Evolutionary conservation across 2,888 invertebrate species (phyloP).

Genomic region (Phalera bucephala): DNA sequence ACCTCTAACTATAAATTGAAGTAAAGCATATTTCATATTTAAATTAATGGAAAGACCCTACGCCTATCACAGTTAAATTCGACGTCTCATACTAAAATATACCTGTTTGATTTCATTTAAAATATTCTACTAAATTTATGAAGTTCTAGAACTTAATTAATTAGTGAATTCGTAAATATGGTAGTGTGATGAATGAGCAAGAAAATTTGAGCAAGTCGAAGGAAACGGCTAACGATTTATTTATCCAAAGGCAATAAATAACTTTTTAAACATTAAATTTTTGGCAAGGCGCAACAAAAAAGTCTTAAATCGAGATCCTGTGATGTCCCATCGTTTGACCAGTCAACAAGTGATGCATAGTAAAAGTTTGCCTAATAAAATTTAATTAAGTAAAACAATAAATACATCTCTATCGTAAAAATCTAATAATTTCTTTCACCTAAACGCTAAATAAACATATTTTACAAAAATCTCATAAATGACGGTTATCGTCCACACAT

Average conservation of each 20-base stretch:
- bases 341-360: conserved; percentile 62
- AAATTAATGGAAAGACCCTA: conserved; percentile 28
- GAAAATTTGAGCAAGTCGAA: conserved; percentile 44
- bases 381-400: conserved; percentile 43
- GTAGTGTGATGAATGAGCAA: conserved; percentile 47
- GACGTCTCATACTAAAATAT: conserved; percentile 32
- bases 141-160: too few species aligned
- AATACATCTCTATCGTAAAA: conserved; percentile 34
- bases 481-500: conserved; percentile 21
- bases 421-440: conserved; percentile 35
- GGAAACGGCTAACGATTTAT: conserved; percentile 28
- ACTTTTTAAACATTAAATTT: conserved; percentile 39
- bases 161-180: conserved; percentile 10
- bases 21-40: neutral
- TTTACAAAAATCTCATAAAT: conserved; percentile 19
- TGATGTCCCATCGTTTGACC: conserved; percentile 61
- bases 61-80: conserved; percentile 66
- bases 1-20: neutral
- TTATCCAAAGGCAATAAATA: conserved; percentile 36
- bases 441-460: conserved; percentile 26
- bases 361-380: conserved; percentile 32
- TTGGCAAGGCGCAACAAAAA: conserved; percentile 71
- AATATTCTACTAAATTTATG: too few species aligned
- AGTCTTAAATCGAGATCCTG: conserved; percentile 74
- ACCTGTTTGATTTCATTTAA: conserved; percentile 24